A percentile compares a stretch with the other conserved stretches of the same genome.
Evolutionary conservation across 1,140 invertebrate species (phyloP).

Genomic region (Pachypsylla venusta): DNA sequence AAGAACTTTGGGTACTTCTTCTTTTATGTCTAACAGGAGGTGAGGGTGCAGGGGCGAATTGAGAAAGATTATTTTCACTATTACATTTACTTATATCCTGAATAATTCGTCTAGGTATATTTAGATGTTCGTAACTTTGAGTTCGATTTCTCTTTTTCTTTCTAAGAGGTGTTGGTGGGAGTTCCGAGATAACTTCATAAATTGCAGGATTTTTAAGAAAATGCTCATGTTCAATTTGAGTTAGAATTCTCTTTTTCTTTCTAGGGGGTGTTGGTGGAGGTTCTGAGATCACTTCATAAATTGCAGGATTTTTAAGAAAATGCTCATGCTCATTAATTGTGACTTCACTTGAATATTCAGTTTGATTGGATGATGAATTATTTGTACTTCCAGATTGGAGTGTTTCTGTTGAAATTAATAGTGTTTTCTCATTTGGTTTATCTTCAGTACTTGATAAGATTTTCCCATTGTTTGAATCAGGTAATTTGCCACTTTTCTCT

Average conservation of each 20-base stretch:
- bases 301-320: too few relatives aligned
- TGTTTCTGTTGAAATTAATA: too few relatives aligned
- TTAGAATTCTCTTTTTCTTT: neutral
- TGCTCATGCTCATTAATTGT: too few relatives aligned
- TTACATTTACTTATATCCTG: neutral
- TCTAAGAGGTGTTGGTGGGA: neutral
- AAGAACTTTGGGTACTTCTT: neutral
- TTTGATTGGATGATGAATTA: too few relatives aligned
- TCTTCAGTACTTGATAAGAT: too few relatives aligned
- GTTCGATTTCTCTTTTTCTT: neutral
- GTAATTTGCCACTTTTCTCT: too few relatives aligned
- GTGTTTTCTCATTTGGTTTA: too few relatives aligned
- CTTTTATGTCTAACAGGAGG: neutral
- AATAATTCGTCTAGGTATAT: neutral
- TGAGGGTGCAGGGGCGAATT: neutral
- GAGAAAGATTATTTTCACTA: constrained; percentile 1
- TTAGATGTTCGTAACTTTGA: constrained; percentile 6
- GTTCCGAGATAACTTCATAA: neutral
- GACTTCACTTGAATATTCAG: too few relatives aligned
- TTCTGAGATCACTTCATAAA: neutral
- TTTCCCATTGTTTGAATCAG: too few relatives aligned
- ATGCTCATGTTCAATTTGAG: too few relatives aligned
- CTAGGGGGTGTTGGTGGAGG: neutral
- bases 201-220: too few relatives aligned
- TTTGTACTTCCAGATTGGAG: too few relatives aligned